Evolutionary conservation across 1,140 invertebrate genomes (phyloP).

Genomic region (Trichonephila clavipes): DNA sequence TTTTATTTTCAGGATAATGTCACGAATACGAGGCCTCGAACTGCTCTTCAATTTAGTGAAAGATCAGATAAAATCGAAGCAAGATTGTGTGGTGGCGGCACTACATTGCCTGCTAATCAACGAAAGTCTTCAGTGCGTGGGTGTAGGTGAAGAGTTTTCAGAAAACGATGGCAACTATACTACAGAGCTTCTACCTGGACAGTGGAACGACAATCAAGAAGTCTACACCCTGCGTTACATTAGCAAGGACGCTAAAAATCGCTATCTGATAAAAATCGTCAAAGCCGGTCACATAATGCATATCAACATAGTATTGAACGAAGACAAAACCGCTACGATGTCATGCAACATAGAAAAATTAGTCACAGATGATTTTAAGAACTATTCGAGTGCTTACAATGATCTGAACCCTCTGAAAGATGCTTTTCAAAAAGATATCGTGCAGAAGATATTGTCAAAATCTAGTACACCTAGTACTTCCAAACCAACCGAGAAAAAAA

Average conservation of each 20-base stretch:
- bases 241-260: not conserved
- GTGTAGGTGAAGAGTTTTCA: slow-evolving; percentile 35
- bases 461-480: not conserved
- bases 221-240: slow-evolving; percentile 61
- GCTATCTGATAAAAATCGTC: slow-evolving; percentile 57
- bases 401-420: slow-evolving; percentile 20
- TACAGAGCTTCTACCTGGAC: slow-evolving; percentile 48
- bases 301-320: slow-evolving; percentile 46
- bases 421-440: not conserved
- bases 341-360: not conserved
- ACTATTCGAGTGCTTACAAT: slow-evolving; percentile 28
- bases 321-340: slow-evolving; percentile 4
- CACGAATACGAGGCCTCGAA: slow-evolving; percentile 59
- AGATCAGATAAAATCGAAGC: slow-evolving; percentile 33
- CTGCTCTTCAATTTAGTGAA: slow-evolving; percentile 44
- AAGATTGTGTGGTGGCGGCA: slow-evolving; percentile 60
- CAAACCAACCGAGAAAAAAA: not conserved
- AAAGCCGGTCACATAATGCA: slow-evolving; percentile 48
- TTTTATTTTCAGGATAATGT: slow-evolving; percentile 52
- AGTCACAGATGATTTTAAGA: slow-evolving; percentile 4
- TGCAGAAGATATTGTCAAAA: slow-evolving; percentile 16
- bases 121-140: slow-evolving; percentile 56
- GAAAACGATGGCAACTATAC: not conserved
- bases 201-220: slow-evolving; percentile 67
- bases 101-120: slow-evolving; percentile 64